Conservation (phyloP, 2,797 vertebrate genomes). For the Rhynchonycteris naso region DNA sequence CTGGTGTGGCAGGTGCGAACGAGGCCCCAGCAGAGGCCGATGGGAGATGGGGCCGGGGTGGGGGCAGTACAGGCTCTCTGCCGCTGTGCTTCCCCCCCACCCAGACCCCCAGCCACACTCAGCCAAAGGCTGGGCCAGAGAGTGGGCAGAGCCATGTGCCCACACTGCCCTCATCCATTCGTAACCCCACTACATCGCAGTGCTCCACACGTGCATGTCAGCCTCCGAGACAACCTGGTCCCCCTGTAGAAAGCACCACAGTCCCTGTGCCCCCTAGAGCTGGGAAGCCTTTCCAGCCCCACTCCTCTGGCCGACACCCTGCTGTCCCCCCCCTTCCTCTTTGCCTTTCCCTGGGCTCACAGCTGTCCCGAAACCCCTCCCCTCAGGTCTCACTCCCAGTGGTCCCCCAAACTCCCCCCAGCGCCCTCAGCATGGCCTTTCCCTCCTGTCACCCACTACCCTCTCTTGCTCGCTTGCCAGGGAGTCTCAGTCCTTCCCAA, state of each 20-base stretch:
- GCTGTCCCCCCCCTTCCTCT: background rate
- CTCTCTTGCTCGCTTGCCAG: rapidly evolving
- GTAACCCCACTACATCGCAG: background rate
- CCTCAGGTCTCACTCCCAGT: rapidly evolving
- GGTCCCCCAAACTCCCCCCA: background rate
- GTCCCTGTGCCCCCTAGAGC: background rate
- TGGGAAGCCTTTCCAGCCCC: rapidly evolving
- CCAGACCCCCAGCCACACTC: rapidly evolving
- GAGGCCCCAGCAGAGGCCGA: background rate
- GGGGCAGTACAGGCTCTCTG: background rate
- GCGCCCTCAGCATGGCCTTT: background rate
- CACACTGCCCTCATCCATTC: rapidly evolving
- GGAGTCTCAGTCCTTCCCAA: background rate
- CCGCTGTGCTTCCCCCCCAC: too few species aligned
- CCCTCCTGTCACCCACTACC: background rate
- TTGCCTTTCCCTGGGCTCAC: background rate
- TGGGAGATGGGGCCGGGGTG: background rate
- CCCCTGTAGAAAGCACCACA: too few species aligned
- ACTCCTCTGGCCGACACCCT: rapidly evolving
- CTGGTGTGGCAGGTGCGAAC: rapidly evolving
- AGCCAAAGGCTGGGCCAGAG: rapidly evolving
- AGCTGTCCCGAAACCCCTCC: too few species aligned
- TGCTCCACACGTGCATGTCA: rapidly evolving
- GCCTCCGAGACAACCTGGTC: background rate
- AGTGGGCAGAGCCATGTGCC: rapidly evolving